Evolutionary conservation across 1,140 invertebrate genomes (phyloP), one percentile per base, ranked within the genome.

Genomic region (Aphidius gifuensis): DNA sequence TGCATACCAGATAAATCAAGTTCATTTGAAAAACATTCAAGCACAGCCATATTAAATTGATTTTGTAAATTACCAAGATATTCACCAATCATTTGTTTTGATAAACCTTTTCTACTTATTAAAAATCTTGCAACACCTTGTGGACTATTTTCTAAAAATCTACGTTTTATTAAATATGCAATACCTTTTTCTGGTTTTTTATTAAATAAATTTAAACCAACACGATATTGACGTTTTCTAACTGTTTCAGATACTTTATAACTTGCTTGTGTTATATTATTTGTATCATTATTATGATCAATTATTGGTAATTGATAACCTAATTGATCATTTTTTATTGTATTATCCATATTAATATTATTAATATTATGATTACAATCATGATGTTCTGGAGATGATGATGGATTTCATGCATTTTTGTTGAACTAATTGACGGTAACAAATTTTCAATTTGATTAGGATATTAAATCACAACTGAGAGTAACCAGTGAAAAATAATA

Each of bases 51-150:
- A 78, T 98, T 98, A 83, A 99, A 99, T 4, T 90, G 86, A 74
- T 90, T 96, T 79, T 97, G 94, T 60, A 99, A 82, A 81, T 98
- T 98, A 6, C 97, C 97, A 53, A 99, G 83, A 82, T 98, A 99
- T 78, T 99, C 97, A 57, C 97, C 97, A 73, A 99, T 99, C 95
- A 98, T 99, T 81, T 98, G 96, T 72, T 98, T 98, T 71, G 94
- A 97, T 5, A 99, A 82, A 1, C 97, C 97, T 80, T 99, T 98
- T 61, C 97, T 85, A 42, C 94, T 93, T 74, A 99, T 94, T 39
- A 99, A 86, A 77, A 99, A 98, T 66, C 92, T 85, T 0, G 97
- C 97, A 0, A 99, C 94, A 9, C 92, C 92, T 64, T 91, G 88
- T 0, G 97, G 93, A 44, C 92, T 91, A 70, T 96, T 93, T 74